Percentiles rank a stretch among this genome's conserved stretches.
Evolutionary conservation across 2,797 vertebrate genomes (phyloP).

Genomic region (Chanos chanos): DNA sequence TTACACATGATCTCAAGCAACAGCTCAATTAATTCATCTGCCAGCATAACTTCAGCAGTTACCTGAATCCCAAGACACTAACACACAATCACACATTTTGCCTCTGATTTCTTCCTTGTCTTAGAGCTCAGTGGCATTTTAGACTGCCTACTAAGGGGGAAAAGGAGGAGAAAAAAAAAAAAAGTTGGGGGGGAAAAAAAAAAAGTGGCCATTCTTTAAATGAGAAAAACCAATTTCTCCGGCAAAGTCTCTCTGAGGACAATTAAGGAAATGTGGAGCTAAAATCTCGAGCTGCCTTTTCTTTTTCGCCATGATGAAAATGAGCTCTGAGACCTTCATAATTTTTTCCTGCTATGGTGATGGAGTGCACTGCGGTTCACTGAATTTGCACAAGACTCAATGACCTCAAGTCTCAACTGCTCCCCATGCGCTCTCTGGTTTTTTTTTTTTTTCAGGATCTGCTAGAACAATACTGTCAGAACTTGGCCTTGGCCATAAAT

Average conservation of each 20-base stretch:
- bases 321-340: conserved; percentile 1
- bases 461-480: too few relatives aligned
- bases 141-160: conserved; percentile 1
- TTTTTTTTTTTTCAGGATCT: too few relatives aligned
- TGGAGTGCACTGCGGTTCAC: not conserved
- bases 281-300: not conserved
- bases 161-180: conserved; percentile 2
- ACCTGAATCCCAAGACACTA: too few relatives aligned
- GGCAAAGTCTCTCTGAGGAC: conserved; percentile 20
- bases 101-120: too few relatives aligned
- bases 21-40: too few relatives aligned
- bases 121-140: conserved; percentile 8
- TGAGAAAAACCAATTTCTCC: not conserved
- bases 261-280: conserved; percentile 19
- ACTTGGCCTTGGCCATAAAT: too few relatives aligned
- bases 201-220: conserved; percentile 10
- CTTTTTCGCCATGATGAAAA: conserved; percentile 6
- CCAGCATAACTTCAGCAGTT: too few relatives aligned
- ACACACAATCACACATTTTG: too few relatives aligned
- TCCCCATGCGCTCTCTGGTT: too few relatives aligned
- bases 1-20: too few relatives aligned
- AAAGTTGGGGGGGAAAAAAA: not conserved
- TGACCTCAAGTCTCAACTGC: too few relatives aligned
- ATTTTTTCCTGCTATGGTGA: not conserved
- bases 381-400: not conserved